A percentile compares a stretch with the other conserved stretches of the same genome.
Conservation (phyloP, 2,113 vertebrate species). For the Epinephelus fuscoguttatus region DNA sequence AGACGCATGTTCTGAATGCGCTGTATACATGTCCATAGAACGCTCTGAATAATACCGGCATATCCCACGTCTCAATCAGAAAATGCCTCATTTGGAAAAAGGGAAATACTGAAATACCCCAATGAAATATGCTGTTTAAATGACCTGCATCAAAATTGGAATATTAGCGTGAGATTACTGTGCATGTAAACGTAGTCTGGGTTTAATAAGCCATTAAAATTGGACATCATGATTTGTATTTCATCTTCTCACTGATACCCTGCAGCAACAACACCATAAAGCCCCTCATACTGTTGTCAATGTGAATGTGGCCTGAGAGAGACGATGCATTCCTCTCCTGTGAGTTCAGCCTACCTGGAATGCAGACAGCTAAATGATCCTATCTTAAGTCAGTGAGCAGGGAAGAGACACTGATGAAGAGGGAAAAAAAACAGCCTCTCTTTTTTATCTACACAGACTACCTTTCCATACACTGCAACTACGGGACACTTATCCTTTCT, state of each 20-base stretch:
- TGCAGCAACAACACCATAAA: background rate
- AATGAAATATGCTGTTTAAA: no score
- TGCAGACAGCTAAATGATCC: conserved; percentile 62
- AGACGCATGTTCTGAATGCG: no score
- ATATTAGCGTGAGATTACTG: no score
- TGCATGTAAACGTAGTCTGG: no score
- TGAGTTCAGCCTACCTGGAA: conserved; percentile 74
- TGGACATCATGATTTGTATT: background rate
- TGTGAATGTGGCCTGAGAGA: conserved; percentile 19
- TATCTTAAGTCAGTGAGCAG: conserved; percentile 42
- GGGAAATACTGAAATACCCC: no score
- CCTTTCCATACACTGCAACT: conserved; percentile 12
- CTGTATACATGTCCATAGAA: no score
- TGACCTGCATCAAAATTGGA: no score
- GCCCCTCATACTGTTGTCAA: conserved; percentile 6
- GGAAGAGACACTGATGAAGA: conserved; percentile 6
- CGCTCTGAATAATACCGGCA: no score
- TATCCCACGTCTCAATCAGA: no score
- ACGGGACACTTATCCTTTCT: conserved; percentile 7
- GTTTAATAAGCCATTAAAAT: background rate
- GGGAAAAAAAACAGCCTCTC: background rate
- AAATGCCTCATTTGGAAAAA: no score
- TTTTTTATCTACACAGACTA: conserved; percentile 28
- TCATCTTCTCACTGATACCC: background rate
- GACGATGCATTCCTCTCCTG: conserved; percentile 67